phyloP scores from a whole-genome alignment of 1,140 invertebrate genomes.

The Cephus cinctus region DNA sequence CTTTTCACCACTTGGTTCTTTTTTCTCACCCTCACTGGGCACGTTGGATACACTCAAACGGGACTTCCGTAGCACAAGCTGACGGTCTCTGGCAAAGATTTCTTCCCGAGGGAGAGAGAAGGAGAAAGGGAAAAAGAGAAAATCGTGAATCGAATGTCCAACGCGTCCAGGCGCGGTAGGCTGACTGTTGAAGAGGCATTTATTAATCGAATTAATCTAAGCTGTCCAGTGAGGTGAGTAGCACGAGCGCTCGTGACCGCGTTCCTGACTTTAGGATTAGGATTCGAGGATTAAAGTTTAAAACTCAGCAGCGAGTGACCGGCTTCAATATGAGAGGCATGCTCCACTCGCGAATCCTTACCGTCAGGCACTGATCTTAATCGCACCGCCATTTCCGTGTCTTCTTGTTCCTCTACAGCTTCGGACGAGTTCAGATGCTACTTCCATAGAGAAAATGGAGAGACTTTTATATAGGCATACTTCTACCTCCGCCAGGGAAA shows the following conservation, averaged over 20 bases:
- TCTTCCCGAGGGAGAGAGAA: background rate
- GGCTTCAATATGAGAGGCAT: constrained; percentile 24
- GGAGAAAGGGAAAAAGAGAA: background rate
- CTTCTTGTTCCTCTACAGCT: constrained; percentile 18
- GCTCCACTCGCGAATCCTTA: constrained; percentile 21
- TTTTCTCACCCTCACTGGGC: constrained; percentile 16
- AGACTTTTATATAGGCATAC: constrained; percentile 2
- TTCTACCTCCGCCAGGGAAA: constrained; percentile 18
- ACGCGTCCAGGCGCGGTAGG: background rate
- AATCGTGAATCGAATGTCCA: background rate
- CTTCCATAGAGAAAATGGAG: constrained; percentile 2
- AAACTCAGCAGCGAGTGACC: constrained; percentile 26
- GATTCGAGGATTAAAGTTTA: constrained; percentile 18
- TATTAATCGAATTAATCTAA: constrained; percentile 47
- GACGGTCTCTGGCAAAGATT: background rate
- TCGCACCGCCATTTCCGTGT: too few species aligned
- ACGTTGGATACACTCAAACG: background rate
- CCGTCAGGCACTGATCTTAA: too few species aligned
- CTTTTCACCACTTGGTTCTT: constrained; percentile 29
- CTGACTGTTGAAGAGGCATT: constrained; percentile 23
- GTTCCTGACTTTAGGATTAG: constrained; percentile 38
- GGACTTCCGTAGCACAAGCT: constrained; percentile 10
- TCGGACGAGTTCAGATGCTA: constrained; percentile 17
- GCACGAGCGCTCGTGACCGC: constrained; percentile 41
- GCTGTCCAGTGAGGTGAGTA: constrained; percentile 22